Evolutionary conservation across 2,113 vertebrate genomes (phyloP).

Genomic region (Plectropomus leopardus): DNA sequence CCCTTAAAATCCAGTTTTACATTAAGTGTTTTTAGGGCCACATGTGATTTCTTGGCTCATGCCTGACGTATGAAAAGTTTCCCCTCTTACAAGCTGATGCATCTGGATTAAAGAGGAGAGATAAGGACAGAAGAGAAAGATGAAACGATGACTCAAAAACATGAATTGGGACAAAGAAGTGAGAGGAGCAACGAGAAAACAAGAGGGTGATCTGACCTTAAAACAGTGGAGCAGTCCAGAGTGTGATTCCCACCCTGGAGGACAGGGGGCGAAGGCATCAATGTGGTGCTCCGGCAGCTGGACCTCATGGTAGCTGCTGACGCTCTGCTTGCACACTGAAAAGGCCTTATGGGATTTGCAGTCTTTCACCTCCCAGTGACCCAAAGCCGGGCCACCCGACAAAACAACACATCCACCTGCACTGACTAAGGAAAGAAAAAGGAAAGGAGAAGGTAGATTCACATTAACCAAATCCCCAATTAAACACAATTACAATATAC

Average conservation of each 20-base stretch:
- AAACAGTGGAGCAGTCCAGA: conserved; percentile 88
- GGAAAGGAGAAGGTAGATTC: not conserved
- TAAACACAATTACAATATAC: not conserved
- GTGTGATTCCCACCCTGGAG: conserved; percentile 90
- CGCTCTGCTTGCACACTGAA: conserved; percentile 90
- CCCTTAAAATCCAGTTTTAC: not conserved
- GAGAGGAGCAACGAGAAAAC: not conserved
- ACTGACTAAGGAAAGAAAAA: conserved; percentile 77
- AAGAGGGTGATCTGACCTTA: conserved; percentile 84
- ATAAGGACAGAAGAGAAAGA: not conserved
- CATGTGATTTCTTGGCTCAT: too few relatives aligned
- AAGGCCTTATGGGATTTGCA: conserved; percentile 90
- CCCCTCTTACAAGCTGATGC: not conserved
- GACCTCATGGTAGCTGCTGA: conserved; percentile 76
- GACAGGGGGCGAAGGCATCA: conserved; percentile 85
- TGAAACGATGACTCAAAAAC: not conserved
- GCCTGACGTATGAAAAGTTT: not conserved
- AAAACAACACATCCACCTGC: conserved; percentile 91
- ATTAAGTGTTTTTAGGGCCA: not conserved
- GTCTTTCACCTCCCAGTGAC: conserved; percentile 94
- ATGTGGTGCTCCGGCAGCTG: conserved; percentile 77
- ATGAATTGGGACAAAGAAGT: not conserved
- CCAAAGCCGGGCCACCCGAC: conserved; percentile 84
- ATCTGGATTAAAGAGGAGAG: not conserved
- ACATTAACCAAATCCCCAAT: not conserved